These are phyloP conservation scores for Leptinotarsa defecta DNA, from an alignment of 1,140 invertebrate genomes.

Conservation along the genomic window DNA sequence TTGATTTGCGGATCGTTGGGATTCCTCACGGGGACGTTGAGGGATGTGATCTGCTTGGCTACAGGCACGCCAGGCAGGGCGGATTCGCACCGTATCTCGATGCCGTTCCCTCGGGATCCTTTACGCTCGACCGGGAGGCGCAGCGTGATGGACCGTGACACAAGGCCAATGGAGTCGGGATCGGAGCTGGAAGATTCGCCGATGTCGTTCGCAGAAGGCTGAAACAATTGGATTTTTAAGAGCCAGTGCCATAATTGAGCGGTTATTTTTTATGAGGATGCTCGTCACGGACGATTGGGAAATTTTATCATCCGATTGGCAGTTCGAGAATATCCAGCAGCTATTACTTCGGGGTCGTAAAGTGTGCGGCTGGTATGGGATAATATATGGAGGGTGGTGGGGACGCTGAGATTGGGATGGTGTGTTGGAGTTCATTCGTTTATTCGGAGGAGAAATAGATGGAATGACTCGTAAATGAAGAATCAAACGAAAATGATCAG, in stretches of 20 bases:
- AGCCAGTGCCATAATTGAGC: neutral
- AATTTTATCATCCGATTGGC: neutral
- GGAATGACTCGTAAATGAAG: too few relatives aligned
- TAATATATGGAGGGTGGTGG: neutral
- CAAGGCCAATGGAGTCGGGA: conserved; percentile 2
- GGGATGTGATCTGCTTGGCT: conserved; percentile 6
- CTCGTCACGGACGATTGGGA: neutral
- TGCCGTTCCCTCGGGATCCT: neutral
- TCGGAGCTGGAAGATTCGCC: neutral
- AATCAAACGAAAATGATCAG: too few relatives aligned
- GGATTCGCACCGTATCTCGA: conserved; percentile 8
- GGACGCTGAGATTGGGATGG: neutral
- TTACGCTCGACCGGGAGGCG: conserved; percentile 4
- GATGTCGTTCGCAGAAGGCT: conserved; percentile 4
- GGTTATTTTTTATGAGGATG: neutral
- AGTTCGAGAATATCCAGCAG: neutral
- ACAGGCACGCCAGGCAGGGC: conserved; percentile 7
- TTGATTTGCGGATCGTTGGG: conserved; percentile 16
- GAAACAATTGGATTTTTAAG: conserved; percentile 9
- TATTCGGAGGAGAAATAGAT: too few relatives aligned
- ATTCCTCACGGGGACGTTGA: neutral
- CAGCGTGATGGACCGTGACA: conserved; percentile 11
- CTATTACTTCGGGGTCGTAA: neutral
- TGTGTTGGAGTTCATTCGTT: too few relatives aligned
- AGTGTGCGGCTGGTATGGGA: neutral